A percentile compares a stretch with the other conserved stretches of the same genome.
Evolutionary conservation across 2,113 vertebrate genomes (phyloP).

Genomic region (Dendrocopos noguchii): DNA sequence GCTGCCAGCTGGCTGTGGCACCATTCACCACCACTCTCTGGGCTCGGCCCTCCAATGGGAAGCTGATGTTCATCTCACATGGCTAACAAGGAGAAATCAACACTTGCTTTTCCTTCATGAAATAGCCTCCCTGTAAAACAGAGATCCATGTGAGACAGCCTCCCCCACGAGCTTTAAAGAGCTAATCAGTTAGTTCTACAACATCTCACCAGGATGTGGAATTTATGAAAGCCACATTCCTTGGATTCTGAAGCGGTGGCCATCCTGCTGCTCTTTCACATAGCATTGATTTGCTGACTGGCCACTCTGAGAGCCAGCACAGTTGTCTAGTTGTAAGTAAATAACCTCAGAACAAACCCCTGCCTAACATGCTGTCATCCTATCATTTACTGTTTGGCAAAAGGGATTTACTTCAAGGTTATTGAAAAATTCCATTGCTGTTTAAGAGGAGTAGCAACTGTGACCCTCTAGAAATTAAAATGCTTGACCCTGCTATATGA

Average conservation of each 20-base stretch:
- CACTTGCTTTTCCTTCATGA: constrained; percentile 14
- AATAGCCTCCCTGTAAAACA: constrained; percentile 44
- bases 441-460: constrained; percentile 67
- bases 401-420: constrained; percentile 73
- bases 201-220: constrained; percentile 67
- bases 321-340: constrained; percentile 78
- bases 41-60: too few species aligned
- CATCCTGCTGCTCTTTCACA: constrained; percentile 70
- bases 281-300: constrained; percentile 71
- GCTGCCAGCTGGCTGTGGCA: too few species aligned
- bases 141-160: neutral
- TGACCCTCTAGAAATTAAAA: constrained; percentile 74
- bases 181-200: constrained; percentile 62
- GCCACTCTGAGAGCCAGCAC: constrained; percentile 54
- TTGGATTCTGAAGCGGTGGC: constrained; percentile 69
- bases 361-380: constrained; percentile 72
- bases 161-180: constrained; percentile 16
- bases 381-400: constrained; percentile 74
- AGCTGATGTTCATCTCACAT: neutral
- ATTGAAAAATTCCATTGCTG: constrained; percentile 80
- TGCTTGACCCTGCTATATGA: constrained; percentile 45
- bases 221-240: constrained; percentile 77
- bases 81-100: neutral
- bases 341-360: constrained; percentile 75
- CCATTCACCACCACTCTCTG: too few species aligned